A percentile compares a stretch with the other conserved stretches of the same genome.
Conservation (phyloP, 2,888 invertebrate genomes). For the Cancer borealis region DNA sequence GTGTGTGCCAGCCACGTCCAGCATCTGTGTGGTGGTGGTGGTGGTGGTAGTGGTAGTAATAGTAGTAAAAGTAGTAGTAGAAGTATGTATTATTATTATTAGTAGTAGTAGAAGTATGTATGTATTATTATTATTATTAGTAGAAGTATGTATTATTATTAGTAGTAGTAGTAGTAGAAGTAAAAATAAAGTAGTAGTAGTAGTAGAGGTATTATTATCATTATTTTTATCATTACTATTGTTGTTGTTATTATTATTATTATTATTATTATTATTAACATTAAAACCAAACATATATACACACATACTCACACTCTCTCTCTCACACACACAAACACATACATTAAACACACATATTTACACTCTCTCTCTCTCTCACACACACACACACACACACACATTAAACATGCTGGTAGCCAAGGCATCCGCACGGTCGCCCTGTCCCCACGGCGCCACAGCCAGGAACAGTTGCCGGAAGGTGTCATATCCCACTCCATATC, state of each 20-base stretch:
- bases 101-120: no score
- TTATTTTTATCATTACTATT: no score
- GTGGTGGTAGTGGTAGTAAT: background rate
- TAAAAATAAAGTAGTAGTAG: no score
- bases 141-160: no score
- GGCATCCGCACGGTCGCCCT: slow-evolving; percentile 88
- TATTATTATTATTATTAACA: no score
- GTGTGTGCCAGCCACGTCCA: slow-evolving; percentile 92
- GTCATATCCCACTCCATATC: slow-evolving; percentile 69
- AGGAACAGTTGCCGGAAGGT: slow-evolving; percentile 88
- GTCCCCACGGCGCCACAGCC: slow-evolving; percentile 95
- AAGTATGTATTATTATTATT: background rate
- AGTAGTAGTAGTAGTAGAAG: no score
- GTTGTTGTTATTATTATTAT: no score
- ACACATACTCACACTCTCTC: background rate
- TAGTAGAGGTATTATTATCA: no score
- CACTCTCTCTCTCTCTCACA: background rate
- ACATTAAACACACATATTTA: background rate
- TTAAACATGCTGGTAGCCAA: slow-evolving; percentile 93
- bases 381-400: background rate
- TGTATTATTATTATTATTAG: no score
- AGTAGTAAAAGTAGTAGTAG: background rate
- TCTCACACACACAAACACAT: background rate
- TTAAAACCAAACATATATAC: background rate
- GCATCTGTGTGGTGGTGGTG: slow-evolving; percentile 83